Evolutionary conservation across 2,797 vertebrate genomes (phyloP).

Genomic region (Macropus fuliginosus): DNA sequence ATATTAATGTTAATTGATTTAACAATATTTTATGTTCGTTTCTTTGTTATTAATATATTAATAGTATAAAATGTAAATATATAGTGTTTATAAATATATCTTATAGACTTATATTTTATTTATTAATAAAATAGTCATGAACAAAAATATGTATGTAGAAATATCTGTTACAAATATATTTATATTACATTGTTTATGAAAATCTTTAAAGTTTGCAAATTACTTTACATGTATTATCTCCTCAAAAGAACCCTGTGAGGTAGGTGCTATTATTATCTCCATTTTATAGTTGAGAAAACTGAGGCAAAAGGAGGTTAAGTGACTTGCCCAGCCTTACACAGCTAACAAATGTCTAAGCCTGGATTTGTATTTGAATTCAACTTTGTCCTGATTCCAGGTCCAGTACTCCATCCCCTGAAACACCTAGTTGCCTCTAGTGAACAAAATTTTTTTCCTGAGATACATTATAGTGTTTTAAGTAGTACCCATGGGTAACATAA

Average conservation of each 20-base stretch:
- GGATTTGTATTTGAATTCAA: not conserved
- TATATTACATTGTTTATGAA: not conserved
- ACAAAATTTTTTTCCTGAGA: not conserved
- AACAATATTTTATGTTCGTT: not conserved
- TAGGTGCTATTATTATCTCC: not conserved
- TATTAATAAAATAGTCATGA: not conserved
- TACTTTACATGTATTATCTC: not conserved
- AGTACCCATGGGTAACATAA: not conserved
- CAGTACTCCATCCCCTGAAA: not conserved
- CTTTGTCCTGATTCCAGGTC: not conserved
- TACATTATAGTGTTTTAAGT: not conserved
- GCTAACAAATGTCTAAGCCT: not conserved
- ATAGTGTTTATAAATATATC: not conserved
- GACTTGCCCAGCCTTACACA: not conserved
- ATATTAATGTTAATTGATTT: not conserved
- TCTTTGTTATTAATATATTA: not conserved
- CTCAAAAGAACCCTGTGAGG: not conserved
- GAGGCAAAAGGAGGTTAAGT: not conserved
- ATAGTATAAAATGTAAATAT: not conserved
- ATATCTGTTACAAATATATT: not conserved
- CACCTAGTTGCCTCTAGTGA: not conserved
- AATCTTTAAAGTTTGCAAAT: not conserved
- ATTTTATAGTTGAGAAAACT: not conserved
- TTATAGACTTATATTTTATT: not conserved
- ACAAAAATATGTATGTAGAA: not conserved